Base-by-base conservation (phyloP, 2,113 vertebrate species). In the Microtus montanus region DNA sequence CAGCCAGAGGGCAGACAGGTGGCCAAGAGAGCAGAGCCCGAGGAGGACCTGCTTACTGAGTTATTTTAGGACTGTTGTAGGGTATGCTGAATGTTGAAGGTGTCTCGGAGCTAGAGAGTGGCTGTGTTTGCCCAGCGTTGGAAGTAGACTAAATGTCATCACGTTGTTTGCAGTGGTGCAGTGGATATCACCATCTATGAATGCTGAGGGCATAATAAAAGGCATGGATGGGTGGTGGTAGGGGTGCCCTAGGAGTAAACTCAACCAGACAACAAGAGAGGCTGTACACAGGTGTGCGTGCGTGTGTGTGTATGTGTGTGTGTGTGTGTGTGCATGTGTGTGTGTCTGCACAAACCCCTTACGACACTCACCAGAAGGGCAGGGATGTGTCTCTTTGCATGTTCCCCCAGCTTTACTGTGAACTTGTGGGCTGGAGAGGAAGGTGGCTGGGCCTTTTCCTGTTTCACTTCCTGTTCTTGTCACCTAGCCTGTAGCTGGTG, bases 381-480 rank as follows among this genome's bases (percentile, higher is more conserved):
- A 13, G 61, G 6, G 17, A 28, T 11, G n/a, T 30, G 38, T 44
- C 75, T 70, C 71, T 41, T 73, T 22, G 15, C 22, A 0, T 4
- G 4, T 44, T 73, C 38, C 28, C 70, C 77, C 5, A 20, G 49
- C 92, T 47, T 49, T 41, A 5, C 70, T 10, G 15, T 1, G 70
- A 70, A 70, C 83, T 35, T 30, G 49, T 0, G 24, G 1, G 0
- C 22, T 82, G 30, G 58, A 24, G 52, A 52, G 49, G 54, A 52
- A 20, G 41, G n/a, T 30, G 14, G 10, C 63, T 41, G 3, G 26
- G 12, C 10, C 63, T 14, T 4, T 4, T 0, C 10, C 11, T 9
- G 3, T 13, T 92, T 33, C 4, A 24, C n/a, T 58, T n/a, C 44
- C 47, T 54, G 10, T 47, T 75, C 91, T 61, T 44, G 93, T 47